Conservation (phyloP, 2,113 vertebrate genomes). For the Clarias macrocephalus region DNA sequence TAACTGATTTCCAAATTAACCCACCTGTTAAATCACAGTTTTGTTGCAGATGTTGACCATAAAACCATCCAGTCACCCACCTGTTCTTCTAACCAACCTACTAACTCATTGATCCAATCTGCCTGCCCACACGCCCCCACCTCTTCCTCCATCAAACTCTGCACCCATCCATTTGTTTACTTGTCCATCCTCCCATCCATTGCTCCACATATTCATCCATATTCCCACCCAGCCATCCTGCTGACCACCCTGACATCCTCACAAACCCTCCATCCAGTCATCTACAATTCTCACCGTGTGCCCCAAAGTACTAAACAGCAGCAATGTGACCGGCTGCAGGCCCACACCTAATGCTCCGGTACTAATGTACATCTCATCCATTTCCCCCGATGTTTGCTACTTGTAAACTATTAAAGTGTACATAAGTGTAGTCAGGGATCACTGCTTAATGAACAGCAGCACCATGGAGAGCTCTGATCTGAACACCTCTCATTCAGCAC, state of each 20-base stretch:
- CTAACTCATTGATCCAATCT: background rate
- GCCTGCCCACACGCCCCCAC: background rate
- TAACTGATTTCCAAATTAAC: no score
- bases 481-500: background rate
- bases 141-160: background rate
- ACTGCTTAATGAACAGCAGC: background rate
- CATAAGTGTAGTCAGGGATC: background rate
- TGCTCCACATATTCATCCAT: background rate
- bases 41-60: no score
- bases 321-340: background rate
- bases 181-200: background rate
- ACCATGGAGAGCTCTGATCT: conserved; percentile 12
- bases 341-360: background rate
- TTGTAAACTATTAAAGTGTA: background rate
- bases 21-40: no score
- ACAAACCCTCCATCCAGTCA: background rate
- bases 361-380: background rate
- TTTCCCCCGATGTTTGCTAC: background rate
- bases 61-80: no score
- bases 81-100: no score
- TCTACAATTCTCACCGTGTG: background rate
- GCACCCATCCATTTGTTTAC: background rate
- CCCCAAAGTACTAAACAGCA: background rate
- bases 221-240: no score
- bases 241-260: no score